These are phyloP conservation scores for Echiichthys vipera DNA, from an alignment of 2,797 vertebrate genomes.

Conservation along the genomic window DNA sequence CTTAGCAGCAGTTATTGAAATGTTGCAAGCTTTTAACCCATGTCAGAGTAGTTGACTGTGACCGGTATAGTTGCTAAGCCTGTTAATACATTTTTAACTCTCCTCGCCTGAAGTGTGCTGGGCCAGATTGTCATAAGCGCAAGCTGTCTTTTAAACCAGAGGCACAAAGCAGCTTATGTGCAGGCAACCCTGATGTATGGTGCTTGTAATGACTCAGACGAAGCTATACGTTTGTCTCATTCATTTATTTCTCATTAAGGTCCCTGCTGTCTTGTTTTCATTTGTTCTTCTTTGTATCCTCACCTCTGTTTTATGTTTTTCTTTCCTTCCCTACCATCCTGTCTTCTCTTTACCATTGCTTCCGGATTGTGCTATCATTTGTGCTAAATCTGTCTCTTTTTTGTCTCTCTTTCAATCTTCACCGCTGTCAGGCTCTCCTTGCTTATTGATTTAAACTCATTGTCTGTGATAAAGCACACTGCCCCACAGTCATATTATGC, in stretches of 20 bases:
- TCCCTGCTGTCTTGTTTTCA: constrained; percentile 37
- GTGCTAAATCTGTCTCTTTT: neutral
- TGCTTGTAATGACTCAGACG: constrained; percentile 22
- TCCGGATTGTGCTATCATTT: constrained; percentile 2
- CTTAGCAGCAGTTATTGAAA: constrained; percentile 27
- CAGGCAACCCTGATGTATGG: constrained; percentile 36
- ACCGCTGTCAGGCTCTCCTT: constrained; percentile 1
- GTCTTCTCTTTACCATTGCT: neutral
- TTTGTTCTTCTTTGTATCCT: constrained; percentile 24
- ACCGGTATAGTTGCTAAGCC: constrained; percentile 40
- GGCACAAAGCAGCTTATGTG: constrained; percentile 46
- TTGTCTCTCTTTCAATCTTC: constrained; percentile 1
- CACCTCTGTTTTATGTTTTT: constrained; percentile 17
- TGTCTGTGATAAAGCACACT: constrained; percentile 31
- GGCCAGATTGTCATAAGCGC: constrained; percentile 47
- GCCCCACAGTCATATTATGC: neutral
- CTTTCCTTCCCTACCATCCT: constrained; percentile 10
- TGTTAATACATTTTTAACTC: constrained; percentile 60
- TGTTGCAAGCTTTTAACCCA: constrained; percentile 13
- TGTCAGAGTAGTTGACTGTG: constrained; percentile 27
- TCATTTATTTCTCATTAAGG: constrained; percentile 34
- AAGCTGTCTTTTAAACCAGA: constrained; percentile 50
- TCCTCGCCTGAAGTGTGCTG: constrained; percentile 28
- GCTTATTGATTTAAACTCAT: constrained; percentile 38
- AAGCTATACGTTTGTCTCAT: constrained; percentile 24